Base-by-base conservation (phyloP, 2,888 invertebrate genomes). In the Drosophila aldrichi region DNA sequence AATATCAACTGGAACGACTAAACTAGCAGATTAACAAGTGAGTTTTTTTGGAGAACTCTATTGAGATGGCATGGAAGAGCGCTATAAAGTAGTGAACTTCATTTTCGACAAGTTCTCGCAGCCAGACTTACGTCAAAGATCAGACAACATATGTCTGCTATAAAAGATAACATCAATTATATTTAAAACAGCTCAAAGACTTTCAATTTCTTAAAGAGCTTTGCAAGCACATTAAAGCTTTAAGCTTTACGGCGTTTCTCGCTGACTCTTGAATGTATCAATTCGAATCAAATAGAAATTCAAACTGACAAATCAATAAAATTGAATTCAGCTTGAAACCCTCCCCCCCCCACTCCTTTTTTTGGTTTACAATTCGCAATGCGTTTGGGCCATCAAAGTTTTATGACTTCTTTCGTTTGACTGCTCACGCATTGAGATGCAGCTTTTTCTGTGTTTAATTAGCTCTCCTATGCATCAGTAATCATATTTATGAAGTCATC, bases 401-500 rank as follows among this genome's bases (percentile, higher is more conserved):
- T 20, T 8, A 34, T 14, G 14, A 5, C 34, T 51, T 1, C 20
- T 43, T 32, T 20, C 12, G 44, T 14, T n/a, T 1, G 20, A 36
- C 22, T 25, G 6, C 5, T 41, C 16, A 36, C 34, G 46, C 48
- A 29, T 25, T 29, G n/a, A 48, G 54, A 8, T 2, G 4, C 14
- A 22, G 44, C 16, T 22, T 18, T 12, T 46, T 49, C 18, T 16
- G 36, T 14, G 7, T 36, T 40, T 59, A 58, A 41, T 55, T 55
- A 54, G 40, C 20, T 34, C 14, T 34, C 2, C 5, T 44, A 18
- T 51, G 41, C 44, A 40, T 57, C 43, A 62, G 56, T 58, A 54
- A 49, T 63, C 56, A 63, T 29, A 58, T 60, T 51, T 63, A 65
- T 64, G 25, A 63, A 86, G 59, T 65, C 66, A 68, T 82, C 41